Evolutionary conservation across 1,140 invertebrate genomes (phyloP).

Genomic region (Megalonaias nervosa): DNA sequence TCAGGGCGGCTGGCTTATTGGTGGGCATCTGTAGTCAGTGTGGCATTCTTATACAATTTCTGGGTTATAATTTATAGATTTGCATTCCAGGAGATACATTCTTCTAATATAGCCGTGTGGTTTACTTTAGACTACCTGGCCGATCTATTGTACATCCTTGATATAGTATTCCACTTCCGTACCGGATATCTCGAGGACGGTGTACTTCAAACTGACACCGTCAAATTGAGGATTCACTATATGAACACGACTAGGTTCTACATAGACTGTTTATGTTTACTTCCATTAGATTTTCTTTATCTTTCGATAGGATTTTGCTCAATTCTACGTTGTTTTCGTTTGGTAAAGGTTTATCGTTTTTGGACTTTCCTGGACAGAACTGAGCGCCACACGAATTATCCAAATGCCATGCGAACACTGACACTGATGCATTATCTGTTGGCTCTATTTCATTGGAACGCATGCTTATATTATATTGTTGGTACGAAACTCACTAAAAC

Average conservation of each 20-base stretch:
- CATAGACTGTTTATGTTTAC: constrained; percentile 97
- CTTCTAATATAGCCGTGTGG: constrained; percentile 91
- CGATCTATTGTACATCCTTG: constrained; percentile 95
- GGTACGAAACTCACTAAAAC: constrained; percentile 33
- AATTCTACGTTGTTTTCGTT: constrained; percentile 94
- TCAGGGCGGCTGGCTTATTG: constrained; percentile 71
- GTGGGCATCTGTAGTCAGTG: constrained; percentile 84
- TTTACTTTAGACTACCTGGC: constrained; percentile 97
- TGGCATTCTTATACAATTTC: constrained; percentile 99
- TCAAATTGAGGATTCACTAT: constrained; percentile 95
- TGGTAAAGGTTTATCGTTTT: constrained; percentile 98
- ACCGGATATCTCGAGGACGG: constrained; percentile 85
- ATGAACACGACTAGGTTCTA: constrained; percentile 99
- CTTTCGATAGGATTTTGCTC: constrained; percentile 98
- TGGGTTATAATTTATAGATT: constrained; percentile 98
- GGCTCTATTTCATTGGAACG: constrained; percentile 99
- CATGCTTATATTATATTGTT: constrained; percentile 90
- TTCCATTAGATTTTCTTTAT: constrained; percentile 98
- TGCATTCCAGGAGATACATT: constrained; percentile 89
- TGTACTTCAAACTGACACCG: constrained; percentile 95
- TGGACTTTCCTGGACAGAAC: constrained; percentile 99
- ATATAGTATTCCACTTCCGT: constrained; percentile 97
- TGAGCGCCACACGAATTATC: constrained; percentile 98
- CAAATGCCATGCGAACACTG: constrained; percentile 92
- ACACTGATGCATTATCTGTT: constrained; percentile 96